Evolutionary conservation across 2,113 vertebrate genomes (phyloP).

Genomic region (Malurus elegans): DNA sequence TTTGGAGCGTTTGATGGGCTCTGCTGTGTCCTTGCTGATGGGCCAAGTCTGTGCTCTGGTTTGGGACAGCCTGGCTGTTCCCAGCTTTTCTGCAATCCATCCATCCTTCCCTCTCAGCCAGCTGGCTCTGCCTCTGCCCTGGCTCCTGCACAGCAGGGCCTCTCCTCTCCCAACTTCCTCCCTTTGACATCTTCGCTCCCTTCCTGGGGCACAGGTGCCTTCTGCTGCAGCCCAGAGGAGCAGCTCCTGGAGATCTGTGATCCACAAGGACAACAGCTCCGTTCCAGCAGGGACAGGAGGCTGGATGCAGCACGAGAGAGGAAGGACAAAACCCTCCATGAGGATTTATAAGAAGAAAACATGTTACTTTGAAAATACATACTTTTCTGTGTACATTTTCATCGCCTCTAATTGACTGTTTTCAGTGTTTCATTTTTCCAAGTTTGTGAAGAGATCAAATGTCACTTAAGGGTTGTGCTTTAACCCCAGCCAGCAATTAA

Average conservation of each 20-base stretch:
- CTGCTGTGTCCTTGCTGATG: neutral
- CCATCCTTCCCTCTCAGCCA: constrained; percentile 5
- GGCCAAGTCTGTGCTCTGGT: constrained; percentile 10
- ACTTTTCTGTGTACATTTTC: neutral
- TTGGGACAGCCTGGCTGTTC: constrained; percentile 37
- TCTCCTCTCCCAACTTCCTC: neutral
- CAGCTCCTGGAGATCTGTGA: neutral
- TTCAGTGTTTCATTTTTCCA: neutral
- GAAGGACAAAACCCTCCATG: neutral
- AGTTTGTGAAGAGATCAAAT: neutral
- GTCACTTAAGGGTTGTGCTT: neutral
- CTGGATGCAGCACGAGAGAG: neutral
- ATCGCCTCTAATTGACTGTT: neutral
- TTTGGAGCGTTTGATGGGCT: neutral
- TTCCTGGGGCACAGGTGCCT: neutral
- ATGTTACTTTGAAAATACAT: too few species aligned
- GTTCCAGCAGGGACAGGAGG: neutral
- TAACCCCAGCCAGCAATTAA: neutral
- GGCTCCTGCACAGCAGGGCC: neutral
- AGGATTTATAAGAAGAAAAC: neutral
- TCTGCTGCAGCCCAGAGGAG: neutral
- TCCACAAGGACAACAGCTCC: neutral
- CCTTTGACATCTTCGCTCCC: neutral
- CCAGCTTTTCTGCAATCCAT: neutral
- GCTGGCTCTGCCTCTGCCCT: constrained; percentile 23